Base-by-base conservation (phyloP, 1,140 invertebrate genomes). In the Dendroctonus ponderosae region DNA sequence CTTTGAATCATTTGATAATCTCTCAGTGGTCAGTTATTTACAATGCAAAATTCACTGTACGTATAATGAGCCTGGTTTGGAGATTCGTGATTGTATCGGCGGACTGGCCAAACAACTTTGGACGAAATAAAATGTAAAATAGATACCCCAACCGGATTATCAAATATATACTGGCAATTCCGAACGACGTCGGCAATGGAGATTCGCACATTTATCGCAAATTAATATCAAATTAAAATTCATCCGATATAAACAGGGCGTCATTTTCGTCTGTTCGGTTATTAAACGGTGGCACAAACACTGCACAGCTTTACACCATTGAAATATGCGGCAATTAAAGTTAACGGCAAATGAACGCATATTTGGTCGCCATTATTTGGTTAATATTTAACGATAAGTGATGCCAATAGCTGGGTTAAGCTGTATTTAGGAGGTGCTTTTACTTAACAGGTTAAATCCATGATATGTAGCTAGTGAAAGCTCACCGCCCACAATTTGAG, bases 371-470 rank as follows among this genome's bases (percentile, higher is more conserved):
- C 52, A 53, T 49, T 50, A 62, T 62, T 52, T 62, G 68, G 71
- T 74, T 71, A 73, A 74, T 74, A 74, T 74, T 74, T 74, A 74
- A 74, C 70, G 70, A 67, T 71, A 74, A 74, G 68, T 70, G 70
- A 73, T 73, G 71, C 67, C 71, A 72, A 73, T 72, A 65, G 70
- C 56, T 53, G 67, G 71, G 71, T 71, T 74, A 74, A 74, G 58
- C 69, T 70, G 66, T 70, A 65, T 74, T 74, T 73, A 74, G 67
- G 67, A 74, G 72, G 66, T 74, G 67, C 68, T 66, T 67, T 69
- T 71, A 69, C 61, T 69, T 71, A 60, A 63, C 58, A 49, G 37
- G 44, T 44, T 53, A 63, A 48, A 65, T 37, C 37, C 6, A 44
- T 56, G 62, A 65, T 44, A 58, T 65, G 58, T 58, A 7, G 14